Base-by-base conservation (phyloP, 1,140 invertebrate genomes). In the Nasonia giraulti region DNA sequence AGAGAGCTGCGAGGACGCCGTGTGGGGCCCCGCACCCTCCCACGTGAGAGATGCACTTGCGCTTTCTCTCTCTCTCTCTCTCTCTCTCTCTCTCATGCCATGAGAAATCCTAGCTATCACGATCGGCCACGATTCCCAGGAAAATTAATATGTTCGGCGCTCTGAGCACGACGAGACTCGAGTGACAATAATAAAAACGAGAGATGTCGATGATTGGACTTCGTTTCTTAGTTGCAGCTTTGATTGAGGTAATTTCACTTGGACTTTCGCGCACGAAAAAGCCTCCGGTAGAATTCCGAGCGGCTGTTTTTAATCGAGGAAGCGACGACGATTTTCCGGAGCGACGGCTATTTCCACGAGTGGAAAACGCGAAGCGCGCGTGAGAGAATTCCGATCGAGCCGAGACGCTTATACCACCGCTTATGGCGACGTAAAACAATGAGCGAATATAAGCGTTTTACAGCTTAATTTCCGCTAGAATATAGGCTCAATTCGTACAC, bases 331-430 rank as follows among this genome's bases (percentile, higher is more conserved):
- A 87, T 88, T 79, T 86, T 87, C 87, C 78, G 83, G 80, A 75
- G 84, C 85, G 78, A 44, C 47, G 20, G 88, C 88, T 88, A 88
- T 90, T 91, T 90, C 90, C 87, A 76, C 84, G 86, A 91, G 90
- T 89, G 89, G 87, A 89, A 89, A 62, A 62, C 55, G 47, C 4
- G 23, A 62, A 66, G 73, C 77, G 83, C 83, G 90, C 89, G 89
- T 90, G 89, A 90, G 88, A 89, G 88, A 88, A 89, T 89, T 88
- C 88, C 79, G 81, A 87, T 87, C 83, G 81, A 87, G 81, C 77
- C 73, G 80, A 83, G 71, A 84, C 69, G 47, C 20, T 78, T 33
- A 66, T 74, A 31, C 40, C 44, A 33, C 79, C 71, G 8, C 40
- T 82, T 86, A 86, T 81, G 80, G 86, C 83, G 87, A 86, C 81